phyloP scores from a whole-genome alignment of 1,140 invertebrate species.

The Pissodes strobi region DNA sequence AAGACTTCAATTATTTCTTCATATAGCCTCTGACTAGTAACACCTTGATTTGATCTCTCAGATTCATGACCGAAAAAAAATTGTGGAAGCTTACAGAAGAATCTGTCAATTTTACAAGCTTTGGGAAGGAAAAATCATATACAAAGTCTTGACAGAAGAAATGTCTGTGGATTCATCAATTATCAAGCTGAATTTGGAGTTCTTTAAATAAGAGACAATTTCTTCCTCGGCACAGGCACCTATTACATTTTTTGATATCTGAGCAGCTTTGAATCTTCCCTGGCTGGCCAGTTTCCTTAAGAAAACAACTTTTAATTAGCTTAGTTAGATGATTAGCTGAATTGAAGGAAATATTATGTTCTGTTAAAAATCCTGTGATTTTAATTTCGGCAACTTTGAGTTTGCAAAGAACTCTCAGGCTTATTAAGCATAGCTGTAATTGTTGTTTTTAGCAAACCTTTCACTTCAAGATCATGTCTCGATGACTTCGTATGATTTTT shows the following conservation, averaged over 20 bases:
- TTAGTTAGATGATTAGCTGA: slow-evolving; percentile 4
- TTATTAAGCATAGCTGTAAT: neutral
- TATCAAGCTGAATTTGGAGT: slow-evolving; percentile 22
- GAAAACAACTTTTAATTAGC: slow-evolving; percentile 9
- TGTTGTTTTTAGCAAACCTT: neutral
- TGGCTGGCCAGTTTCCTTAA: too few relatives aligned
- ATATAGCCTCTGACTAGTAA: neutral
- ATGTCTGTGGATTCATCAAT: slow-evolving; percentile 34
- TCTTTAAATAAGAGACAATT: slow-evolving; percentile 10
- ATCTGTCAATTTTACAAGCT: too few relatives aligned
- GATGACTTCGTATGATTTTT: neutral
- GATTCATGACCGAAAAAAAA: neutral
- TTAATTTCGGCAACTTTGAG: slow-evolving; percentile 22
- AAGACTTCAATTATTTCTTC: neutral
- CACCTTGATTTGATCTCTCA: neutral
- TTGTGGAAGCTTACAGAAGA: neutral
- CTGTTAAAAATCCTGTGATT: slow-evolving; percentile 25
- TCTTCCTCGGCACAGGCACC: neutral
- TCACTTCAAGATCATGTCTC: neutral
- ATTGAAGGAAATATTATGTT: slow-evolving; percentile 31
- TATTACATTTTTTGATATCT: slow-evolving; percentile 28
- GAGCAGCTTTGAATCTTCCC: too few relatives aligned
- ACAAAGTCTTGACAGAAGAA: slow-evolving; percentile 3
- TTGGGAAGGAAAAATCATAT: too few relatives aligned
- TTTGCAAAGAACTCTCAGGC: slow-evolving; percentile 4